Evolutionary conservation across 2,888 invertebrate species (phyloP), one percentile per base, ranked within the genome.

Genomic region (Desoria tigrina): DNA sequence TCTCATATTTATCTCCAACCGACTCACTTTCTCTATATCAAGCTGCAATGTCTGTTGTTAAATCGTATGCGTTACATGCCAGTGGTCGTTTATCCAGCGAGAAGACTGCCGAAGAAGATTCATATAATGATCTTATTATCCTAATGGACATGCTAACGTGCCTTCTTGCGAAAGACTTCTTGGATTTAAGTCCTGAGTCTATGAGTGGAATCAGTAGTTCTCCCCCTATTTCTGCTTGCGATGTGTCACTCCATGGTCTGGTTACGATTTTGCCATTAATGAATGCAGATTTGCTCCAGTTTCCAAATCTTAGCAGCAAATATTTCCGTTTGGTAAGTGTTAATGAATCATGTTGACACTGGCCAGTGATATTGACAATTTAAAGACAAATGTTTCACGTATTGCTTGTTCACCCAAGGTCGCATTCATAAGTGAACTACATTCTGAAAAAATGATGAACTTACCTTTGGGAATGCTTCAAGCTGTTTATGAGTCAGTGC

Each of bases 131-230:
- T 78, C 86, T 94, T 72, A 84, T 88, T 60, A 83, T 91, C 3
- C 83, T 94, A 11, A 87, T 94, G 85, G 89, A 93, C 77, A 82
- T 94, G 66, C 82, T 92, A 21, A 84, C 83, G 2, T 84, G 86
- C 77, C 79, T 86, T 28, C 79, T 86, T 65, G 82, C 83, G 32
- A 85, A 85, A 77, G 81, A 86, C 76, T 82, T 85, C 72, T 80
- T 84, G 55, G 83, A 83, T 76, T 81, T 83, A 66, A 80, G 80
- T 53, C 54, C 65, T 26, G 42, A 63, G 11, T 61, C 64, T 21
- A 58, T 57, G 14, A 54, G 61, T 21, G 61, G 59, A 57, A 64
- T 58, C 56, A 64, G 69, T 62, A 61, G 72, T n/a, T 60, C 66
- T 16, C 72, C 79, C 2, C 78, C 78, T 4, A 78, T 82, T 18